These are phyloP conservation scores for Thymelicus lineola DNA, from an alignment of 2,888 invertebrate species.

Conservation along the genomic window DNA sequence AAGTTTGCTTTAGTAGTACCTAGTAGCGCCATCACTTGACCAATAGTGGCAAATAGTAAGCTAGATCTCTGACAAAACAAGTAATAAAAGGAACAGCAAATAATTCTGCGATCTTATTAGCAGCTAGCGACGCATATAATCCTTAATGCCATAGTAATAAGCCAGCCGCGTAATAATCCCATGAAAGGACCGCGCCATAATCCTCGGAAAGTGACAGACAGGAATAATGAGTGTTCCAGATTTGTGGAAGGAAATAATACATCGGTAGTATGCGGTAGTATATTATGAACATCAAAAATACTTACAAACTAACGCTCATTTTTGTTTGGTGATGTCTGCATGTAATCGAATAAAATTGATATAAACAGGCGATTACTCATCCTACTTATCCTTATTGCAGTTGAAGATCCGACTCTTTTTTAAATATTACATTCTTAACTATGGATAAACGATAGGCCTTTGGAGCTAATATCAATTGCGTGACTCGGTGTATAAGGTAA, in stretches of 20 bases:
- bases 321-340: too few relatives aligned
- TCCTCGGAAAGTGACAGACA: conserved; percentile 35
- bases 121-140: conserved; percentile 37
- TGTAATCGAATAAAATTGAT: not conserved
- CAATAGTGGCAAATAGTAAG: not conserved
- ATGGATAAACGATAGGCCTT: too few relatives aligned
- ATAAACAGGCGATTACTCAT: too few relatives aligned
- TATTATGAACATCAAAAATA: not conserved
- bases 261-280: not conserved
- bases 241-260: conserved; percentile 22
- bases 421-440: too few relatives aligned
- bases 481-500: too few relatives aligned
- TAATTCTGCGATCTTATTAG: conserved; percentile 37
- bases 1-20: not conserved
- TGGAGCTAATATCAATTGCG: too few relatives aligned
- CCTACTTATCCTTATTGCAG: too few relatives aligned
- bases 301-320: too few relatives aligned
- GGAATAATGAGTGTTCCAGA: conserved; percentile 37
- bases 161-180: conserved; percentile 35
- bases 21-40: not conserved
- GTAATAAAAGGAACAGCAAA: conserved; percentile 27
- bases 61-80: not conserved
- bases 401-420: too few relatives aligned
- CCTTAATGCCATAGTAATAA: conserved; percentile 42
- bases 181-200: conserved; percentile 33